Evolutionary conservation across 2,113 vertebrate genomes (phyloP).

Genomic region (Coracopsis vasa): DNA sequence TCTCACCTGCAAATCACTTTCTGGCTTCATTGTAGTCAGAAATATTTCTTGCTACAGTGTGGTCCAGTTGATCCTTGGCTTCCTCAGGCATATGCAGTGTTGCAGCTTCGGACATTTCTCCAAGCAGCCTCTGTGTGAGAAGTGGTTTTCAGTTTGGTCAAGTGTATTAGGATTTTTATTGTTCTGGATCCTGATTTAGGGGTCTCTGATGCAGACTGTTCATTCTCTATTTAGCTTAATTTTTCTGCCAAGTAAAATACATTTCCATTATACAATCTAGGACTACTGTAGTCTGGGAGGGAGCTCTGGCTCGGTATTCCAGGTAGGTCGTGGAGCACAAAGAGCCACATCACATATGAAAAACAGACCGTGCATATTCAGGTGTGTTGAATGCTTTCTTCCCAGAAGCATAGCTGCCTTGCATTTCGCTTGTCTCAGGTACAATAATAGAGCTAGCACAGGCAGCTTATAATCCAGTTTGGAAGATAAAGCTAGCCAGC

Average conservation of each 20-base stretch:
- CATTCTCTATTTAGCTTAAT: not conserved
- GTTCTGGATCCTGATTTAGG: not conserved
- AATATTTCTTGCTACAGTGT: not conserved
- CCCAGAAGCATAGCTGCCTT: not conserved
- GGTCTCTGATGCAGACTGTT: not conserved
- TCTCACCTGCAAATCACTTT: not conserved
- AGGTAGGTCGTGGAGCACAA: not conserved
- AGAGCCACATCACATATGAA: not conserved
- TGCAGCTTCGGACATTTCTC: not conserved
- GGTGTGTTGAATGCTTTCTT: not conserved
- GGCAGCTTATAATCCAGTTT: not conserved
- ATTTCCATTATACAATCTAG: not conserved
- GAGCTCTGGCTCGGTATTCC: not conserved
- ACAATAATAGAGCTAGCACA: not conserved
- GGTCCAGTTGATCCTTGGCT: not conserved
- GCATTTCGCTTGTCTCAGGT: not conserved
- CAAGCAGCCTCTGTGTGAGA: not conserved
- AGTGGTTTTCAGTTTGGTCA: not conserved
- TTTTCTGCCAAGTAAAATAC: not conserved
- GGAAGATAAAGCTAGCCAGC: not conserved
- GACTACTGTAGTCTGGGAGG: not conserved
- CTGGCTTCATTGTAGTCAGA: not conserved
- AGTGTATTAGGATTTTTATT: not conserved
- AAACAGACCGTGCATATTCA: not conserved
- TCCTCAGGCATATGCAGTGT: not conserved